Evolutionary conservation across 1,140 invertebrate species (phyloP), one percentile per base, ranked within the genome.

Genomic region (Coenobita brevimanus): DNA sequence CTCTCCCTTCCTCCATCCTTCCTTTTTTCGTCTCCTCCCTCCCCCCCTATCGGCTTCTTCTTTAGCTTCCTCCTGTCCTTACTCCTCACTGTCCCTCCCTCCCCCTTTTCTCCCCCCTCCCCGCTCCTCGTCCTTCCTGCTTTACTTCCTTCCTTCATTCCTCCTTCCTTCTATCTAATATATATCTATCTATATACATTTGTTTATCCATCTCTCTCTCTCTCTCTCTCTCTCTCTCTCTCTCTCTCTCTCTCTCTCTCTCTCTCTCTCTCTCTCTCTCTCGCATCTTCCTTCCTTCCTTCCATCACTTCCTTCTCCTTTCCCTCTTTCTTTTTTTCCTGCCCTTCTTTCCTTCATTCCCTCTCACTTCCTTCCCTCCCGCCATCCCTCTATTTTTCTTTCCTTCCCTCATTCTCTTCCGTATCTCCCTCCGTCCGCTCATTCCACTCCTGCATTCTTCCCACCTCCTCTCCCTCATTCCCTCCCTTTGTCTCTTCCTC

Each of bases 301-400:
- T 3, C 33, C 30, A 21, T 33, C 3, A 3, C 4, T 6, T 13
- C 69, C 1, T 17, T 71, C 17, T 71, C 69, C 38, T 33, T 17
- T 17, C 3, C 3, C 38, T 38, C 17, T 33, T 36, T 3, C 17
- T 33, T 24, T 17, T 2, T 10, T 24, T 17, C 30, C 17, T 36
- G 2, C 13, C 33, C 38, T 30, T 27, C 33, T 4, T 30, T 71
- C 17, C 30, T 3, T 36, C 36, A 38, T 21, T 24, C 64, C 38
- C 69, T n/a, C 73, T 76, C 33, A 43, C 73, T 76, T 27, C n/a
- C 71, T 38, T n/a, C 41, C 71, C 41, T 43, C 43, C 38, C 43
- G n/a, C 43, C 38, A 24, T 43, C 43, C 38, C 43, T 43, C n/a
- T 43, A 24, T 43, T 43, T 43, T 75, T 38, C 43, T 43, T 75